Evolutionary conservation across 2,797 vertebrate species (phyloP).

Genomic region (Lindbergichthys nudifrons): DNA sequence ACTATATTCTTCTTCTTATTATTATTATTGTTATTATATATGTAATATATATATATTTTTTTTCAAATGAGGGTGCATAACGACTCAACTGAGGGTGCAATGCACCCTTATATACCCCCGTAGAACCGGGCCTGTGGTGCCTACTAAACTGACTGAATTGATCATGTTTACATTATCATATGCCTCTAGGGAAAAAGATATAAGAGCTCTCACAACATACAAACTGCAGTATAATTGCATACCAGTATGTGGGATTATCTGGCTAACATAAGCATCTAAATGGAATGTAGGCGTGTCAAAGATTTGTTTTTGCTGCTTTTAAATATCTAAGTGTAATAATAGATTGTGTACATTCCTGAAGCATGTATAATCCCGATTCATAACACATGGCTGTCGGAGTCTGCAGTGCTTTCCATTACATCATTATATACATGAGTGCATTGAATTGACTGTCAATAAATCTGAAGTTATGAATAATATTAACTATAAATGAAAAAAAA

Average conservation of each 20-base stretch:
- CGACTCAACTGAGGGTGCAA: no score
- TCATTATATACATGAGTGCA: constrained; percentile 1
- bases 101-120: no score
- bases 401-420: background rate
- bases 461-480: constrained; percentile 36
- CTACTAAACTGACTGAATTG: constrained; percentile 17
- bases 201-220: constrained; percentile 17
- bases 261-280: background rate
- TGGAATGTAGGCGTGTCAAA: constrained; percentile 3
- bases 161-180: background rate
- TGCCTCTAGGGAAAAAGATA: constrained; percentile 3
- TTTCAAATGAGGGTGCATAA: no score
- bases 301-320: background rate
- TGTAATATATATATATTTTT: no score
- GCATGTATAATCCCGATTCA: constrained; percentile 20
- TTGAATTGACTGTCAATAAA: constrained; percentile 20
- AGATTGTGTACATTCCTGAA: background rate
- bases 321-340: constrained; percentile 12
- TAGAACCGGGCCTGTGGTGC: no score
- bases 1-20: no score
- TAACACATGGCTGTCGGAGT: background rate
- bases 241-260: constrained; percentile 19
- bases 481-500: constrained; percentile 8
- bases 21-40: no score
- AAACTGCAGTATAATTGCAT: constrained; percentile 19